phyloP scores from a whole-genome alignment of 2,888 invertebrate genomes.

The Axea sp. region DNA sequence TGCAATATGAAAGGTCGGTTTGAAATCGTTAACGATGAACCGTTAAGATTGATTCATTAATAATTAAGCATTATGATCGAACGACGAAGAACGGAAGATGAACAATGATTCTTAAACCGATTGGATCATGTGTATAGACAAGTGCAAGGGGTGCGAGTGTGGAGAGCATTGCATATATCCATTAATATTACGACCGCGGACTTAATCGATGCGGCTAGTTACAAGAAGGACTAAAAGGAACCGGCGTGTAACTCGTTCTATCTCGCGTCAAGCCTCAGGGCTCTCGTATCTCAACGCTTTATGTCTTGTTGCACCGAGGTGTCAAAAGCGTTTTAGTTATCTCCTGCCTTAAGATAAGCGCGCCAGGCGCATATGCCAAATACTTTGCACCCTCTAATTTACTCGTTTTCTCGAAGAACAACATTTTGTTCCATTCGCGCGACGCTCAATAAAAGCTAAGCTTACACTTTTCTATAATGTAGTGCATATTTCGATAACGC shows the following conservation, averaged over 20 bases:
- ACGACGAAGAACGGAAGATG: slow-evolving; percentile 23
- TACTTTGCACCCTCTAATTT: slow-evolving; percentile 56
- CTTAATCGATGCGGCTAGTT: slow-evolving; percentile 65
- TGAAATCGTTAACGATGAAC: slow-evolving; percentile 41
- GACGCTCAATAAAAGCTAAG: not conserved
- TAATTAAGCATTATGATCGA: slow-evolving; percentile 51
- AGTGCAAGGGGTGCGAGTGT: slow-evolving; percentile 33
- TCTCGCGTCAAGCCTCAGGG: slow-evolving; percentile 44
- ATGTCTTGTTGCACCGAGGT: slow-evolving; percentile 67
- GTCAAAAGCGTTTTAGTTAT: slow-evolving; percentile 73
- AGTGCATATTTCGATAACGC: too few species aligned
- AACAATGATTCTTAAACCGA: slow-evolving; percentile 46
- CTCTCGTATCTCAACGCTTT: slow-evolving; percentile 68
- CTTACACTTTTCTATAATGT: too few species aligned
- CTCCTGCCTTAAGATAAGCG: slow-evolving; percentile 65
- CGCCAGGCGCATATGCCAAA: slow-evolving; percentile 40
- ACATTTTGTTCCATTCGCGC: not conserved
- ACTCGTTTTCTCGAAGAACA: slow-evolving; percentile 42
- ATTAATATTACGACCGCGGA: slow-evolving; percentile 65
- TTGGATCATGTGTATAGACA: slow-evolving; percentile 40
- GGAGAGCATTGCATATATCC: slow-evolving; percentile 60
- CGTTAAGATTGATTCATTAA: slow-evolving; percentile 52
- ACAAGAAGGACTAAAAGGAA: slow-evolving; percentile 59
- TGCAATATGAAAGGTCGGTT: slow-evolving; percentile 26
- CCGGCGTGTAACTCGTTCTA: slow-evolving; percentile 52